These are phyloP conservation scores for Cinara cedri DNA, from an alignment of 2,888 invertebrate species.

Conservation along the genomic window DNA sequence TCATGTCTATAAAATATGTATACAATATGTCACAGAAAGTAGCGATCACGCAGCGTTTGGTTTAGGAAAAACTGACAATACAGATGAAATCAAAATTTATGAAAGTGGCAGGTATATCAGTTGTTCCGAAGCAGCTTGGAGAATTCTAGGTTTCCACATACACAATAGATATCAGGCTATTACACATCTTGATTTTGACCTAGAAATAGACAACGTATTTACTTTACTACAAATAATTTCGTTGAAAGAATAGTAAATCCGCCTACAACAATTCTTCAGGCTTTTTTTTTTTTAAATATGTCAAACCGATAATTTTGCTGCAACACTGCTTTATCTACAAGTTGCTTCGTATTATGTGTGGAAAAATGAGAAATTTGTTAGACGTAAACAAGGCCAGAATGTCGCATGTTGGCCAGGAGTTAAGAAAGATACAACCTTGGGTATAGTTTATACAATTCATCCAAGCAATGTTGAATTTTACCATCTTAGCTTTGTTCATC, in stretches of 20 bases:
- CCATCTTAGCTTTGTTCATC: constrained; percentile 13
- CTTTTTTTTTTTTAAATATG: not conserved
- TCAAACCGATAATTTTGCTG: constrained; percentile 1
- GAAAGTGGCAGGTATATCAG: no score
- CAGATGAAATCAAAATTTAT: constrained; percentile 60
- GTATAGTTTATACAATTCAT: constrained; percentile 61
- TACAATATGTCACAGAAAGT: constrained; percentile 59
- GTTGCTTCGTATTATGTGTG: constrained; percentile 6
- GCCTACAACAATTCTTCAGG: not conserved
- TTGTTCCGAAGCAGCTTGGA: constrained; percentile 62
- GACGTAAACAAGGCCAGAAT: constrained; percentile 59
- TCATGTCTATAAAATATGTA: constrained; percentile 62
- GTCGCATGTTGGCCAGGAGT: constrained; percentile 59
- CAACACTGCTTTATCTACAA: constrained; percentile 1
- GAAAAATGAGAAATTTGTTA: constrained; percentile 27
- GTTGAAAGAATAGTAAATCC: constrained; percentile 8
- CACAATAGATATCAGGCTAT: constrained; percentile 61
- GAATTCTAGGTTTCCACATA: constrained; percentile 61
- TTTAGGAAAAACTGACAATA: constrained; percentile 40
- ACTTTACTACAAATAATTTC: constrained; percentile 22
- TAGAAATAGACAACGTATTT: no score
- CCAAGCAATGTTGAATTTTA: constrained; percentile 59
- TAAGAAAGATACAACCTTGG: constrained; percentile 59
- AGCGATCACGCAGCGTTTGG: constrained; percentile 58
- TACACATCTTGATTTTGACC: constrained; percentile 61